These are phyloP conservation scores for Theonella swinhoei DNA, from an alignment of 37 sponge, comb jelly and placozoan species.

Conservation along the genomic window DNA sequence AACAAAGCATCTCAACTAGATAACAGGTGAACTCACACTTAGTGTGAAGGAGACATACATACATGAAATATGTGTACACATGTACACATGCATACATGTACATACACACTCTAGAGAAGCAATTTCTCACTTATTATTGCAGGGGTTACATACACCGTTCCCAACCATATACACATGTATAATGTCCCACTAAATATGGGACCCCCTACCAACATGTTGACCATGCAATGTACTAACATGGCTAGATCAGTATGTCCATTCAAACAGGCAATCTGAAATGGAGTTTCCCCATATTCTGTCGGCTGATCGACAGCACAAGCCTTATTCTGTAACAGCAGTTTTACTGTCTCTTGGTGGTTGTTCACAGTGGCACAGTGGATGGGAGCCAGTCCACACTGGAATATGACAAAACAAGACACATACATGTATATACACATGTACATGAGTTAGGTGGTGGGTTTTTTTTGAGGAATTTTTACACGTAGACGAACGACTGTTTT, in stretches of 20 bases:
- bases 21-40: too few relatives aligned
- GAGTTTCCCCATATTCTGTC: constrained; percentile 2
- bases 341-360: not conserved
- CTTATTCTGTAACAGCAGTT: not conserved
- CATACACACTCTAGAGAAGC: too few relatives aligned
- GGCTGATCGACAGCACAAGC: not conserved
- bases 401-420: not conserved
- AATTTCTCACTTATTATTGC: too few relatives aligned
- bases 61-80: too few relatives aligned
- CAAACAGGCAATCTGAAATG: constrained; percentile 16
- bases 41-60: too few relatives aligned
- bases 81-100: too few relatives aligned
- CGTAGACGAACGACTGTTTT: not conserved
- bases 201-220: too few relatives aligned
- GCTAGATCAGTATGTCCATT: constrained; percentile 2
- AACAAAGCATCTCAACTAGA: too few relatives aligned
- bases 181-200: too few relatives aligned
- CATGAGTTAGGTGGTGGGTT: constrained; percentile 3
- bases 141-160: too few relatives aligned
- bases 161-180: too few relatives aligned
- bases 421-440: not conserved
- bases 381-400: constrained; percentile 42
- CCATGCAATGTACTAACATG: not conserved
- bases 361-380: constrained; percentile 28
- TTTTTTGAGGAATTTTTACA: not conserved